Evolutionary conservation across 2,888 invertebrate species (phyloP).

Genomic region (Temnothorax ravouxi): DNA sequence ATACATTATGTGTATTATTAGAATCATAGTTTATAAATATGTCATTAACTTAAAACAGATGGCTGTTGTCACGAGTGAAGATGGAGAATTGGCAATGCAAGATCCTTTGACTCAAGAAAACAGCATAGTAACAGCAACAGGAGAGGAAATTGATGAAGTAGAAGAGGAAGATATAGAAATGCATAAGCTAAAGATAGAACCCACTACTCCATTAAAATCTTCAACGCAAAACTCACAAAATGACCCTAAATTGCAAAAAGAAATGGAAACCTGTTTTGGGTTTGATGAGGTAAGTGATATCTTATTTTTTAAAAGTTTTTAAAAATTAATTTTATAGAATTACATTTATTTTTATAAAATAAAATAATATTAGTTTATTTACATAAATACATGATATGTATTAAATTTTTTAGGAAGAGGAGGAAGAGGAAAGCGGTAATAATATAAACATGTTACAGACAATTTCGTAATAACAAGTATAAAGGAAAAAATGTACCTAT

Average conservation of each 20-base stretch:
- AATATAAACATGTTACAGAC: slow-evolving; percentile 84
- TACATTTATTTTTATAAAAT: not conserved
- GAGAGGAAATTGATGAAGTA: slow-evolving; percentile 86
- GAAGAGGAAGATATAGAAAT: slow-evolving; percentile 82
- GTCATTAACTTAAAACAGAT: slow-evolving; percentile 77
- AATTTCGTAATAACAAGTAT: slow-evolving; percentile 83
- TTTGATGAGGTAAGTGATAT: slow-evolving; percentile 90
- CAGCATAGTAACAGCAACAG: slow-evolving; percentile 86
- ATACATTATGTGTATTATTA: not conserved
- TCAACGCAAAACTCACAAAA: slow-evolving; percentile 75
- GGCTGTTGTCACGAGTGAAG: slow-evolving; percentile 87
- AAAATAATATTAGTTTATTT: not conserved
- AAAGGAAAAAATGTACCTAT: slow-evolving; percentile 76
- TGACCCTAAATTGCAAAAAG: slow-evolving; percentile 87
- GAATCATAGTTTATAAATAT: not conserved
- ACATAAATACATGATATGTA: not conserved
- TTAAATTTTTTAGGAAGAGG: slow-evolving; percentile 75
- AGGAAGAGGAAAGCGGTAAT: slow-evolving; percentile 86
- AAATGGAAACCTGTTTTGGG: slow-evolving; percentile 94
- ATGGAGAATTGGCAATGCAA: slow-evolving; percentile 85
- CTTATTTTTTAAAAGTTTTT: not conserved
- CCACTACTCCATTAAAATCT: slow-evolving; percentile 79
- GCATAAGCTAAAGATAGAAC: slow-evolving; percentile 80
- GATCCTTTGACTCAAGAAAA: slow-evolving; percentile 84
- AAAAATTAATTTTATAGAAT: slow-evolving; percentile 9